Evolutionary conservation across 2,113 vertebrate genomes (phyloP).

Genomic region (Aythya baeri): DNA sequence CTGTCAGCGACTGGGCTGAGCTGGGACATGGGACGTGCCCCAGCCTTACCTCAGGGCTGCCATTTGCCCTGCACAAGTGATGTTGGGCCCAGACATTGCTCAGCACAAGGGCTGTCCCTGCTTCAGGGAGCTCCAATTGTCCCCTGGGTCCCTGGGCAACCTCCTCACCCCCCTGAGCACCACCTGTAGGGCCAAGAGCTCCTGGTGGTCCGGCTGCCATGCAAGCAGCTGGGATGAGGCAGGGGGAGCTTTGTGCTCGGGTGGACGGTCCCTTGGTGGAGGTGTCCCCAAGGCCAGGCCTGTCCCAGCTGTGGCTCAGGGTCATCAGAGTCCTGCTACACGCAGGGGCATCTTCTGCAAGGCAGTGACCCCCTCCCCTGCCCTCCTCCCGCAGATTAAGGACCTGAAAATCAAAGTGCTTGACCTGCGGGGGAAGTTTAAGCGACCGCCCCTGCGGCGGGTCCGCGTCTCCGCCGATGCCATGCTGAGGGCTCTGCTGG

Average conservation of each 20-base stretch:
- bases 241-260: background rate
- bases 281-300: background rate
- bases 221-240: background rate
- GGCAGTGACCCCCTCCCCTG: background rate
- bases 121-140: background rate
- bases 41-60: background rate
- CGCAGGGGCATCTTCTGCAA: background rate
- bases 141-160: background rate
- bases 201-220: accelerated
- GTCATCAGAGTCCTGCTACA: background rate
- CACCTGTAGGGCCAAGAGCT: background rate
- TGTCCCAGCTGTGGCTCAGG: accelerated
- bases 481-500: conserved; percentile 93
- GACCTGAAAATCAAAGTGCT: conserved; percentile 93
- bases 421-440: conserved; percentile 94
- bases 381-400: conserved; percentile 81
- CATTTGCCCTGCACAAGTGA: background rate
- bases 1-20: background rate
- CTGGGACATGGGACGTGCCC: background rate
- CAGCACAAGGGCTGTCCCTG: background rate
- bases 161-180: background rate
- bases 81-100: background rate
- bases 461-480: conserved; percentile 92
- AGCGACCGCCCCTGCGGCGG: conserved; percentile 86
- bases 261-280: background rate